Base-by-base conservation (phyloP, 2,888 invertebrate species). In the Anarsia innoxiella region DNA sequence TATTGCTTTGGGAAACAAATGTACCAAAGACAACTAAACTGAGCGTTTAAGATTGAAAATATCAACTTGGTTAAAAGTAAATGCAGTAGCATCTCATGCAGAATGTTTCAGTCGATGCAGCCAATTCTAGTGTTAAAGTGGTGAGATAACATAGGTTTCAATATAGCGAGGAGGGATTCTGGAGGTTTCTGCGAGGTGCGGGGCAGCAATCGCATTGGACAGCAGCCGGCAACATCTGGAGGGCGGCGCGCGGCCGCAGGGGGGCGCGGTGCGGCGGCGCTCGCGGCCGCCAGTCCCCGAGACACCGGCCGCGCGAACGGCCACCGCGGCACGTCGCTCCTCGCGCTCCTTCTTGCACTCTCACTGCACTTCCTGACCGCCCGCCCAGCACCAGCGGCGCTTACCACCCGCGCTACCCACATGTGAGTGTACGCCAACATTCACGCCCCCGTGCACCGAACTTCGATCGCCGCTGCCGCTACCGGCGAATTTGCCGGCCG, bases 241-340 rank as follows among this genome's bases (percentile, higher is more conserved):
- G 74, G 79, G 71, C 67, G 63, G 59, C 54, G 64, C 59, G 57
- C 8, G 65, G 66, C 66, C 61, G 47, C 53, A 42, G 39, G 62
- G 51, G 56, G 55, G 68, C 72, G 75, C 74, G 72, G 76, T 66
- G 71, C 63, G 62, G 63, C 61, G 69, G 71, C 72, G 75, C 68
- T 66, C 67, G 60, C 59, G 64, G 67, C 66, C 76, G 79, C 72
- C 80, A 84, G 84, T 84, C 79, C 82, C 73, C 77, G 75, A 80
- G 77, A 79, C 82, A 78, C 76, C 82, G 83, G 80, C 83, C 80
- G 74, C 63, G 79, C 64, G 83, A 78, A 72, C 83, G 82, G 82
- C 82, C 80, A 77, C 61, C 77, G 79, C 76, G 73, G 72, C 50
- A 59, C 49, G 57, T 47, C 46, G 48, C 52, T 36, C 45, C 47